Conservation (phyloP, 2,888 invertebrate genomes). For the Anticlea derivata region DNA sequence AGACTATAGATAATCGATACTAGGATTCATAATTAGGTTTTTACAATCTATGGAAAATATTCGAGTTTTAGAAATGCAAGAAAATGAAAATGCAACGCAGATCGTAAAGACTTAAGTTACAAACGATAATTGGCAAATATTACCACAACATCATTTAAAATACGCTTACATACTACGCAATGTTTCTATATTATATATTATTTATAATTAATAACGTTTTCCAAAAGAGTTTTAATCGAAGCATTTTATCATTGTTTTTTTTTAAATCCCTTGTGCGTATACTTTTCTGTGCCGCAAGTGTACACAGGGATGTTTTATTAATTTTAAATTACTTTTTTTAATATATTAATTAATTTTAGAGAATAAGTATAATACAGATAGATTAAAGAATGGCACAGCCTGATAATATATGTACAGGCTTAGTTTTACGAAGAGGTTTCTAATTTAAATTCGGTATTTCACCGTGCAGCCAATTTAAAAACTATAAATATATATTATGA, state of each 20-base stretch:
- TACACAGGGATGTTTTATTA: conserved; percentile 34
- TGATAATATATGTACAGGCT: conserved; percentile 41
- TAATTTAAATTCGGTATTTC: conserved; percentile 68
- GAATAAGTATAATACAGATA: conserved; percentile 56
- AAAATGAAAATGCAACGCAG: conserved; percentile 37
- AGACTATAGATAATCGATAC: conserved; percentile 33
- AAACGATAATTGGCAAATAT: conserved; percentile 35
- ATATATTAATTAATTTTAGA: conserved; percentile 43
- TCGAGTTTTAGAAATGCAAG: conserved; percentile 49
- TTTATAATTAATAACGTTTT: conserved; percentile 40
- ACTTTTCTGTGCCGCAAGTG: conserved; percentile 35
- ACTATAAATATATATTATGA: conserved; percentile 42
- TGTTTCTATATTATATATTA: conserved; percentile 40
- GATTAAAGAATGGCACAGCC: conserved; percentile 68
- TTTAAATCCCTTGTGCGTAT: conserved; percentile 43
- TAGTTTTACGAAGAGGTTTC: conserved; percentile 25
- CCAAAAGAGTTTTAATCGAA: conserved; percentile 48
- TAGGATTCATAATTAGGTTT: conserved; percentile 33
- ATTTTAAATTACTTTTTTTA: conserved; percentile 37
- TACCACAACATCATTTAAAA: conserved; percentile 36
- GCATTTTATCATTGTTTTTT: conserved; percentile 54
- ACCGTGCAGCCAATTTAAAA: conserved; percentile 65
- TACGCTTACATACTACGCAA: conserved; percentile 56
- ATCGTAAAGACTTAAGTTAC: conserved; percentile 18
- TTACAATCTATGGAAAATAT: conserved; percentile 45